A percentile compares a stretch with the other conserved stretches of the same genome.
phyloP scores from a whole-genome alignment of 1,140 invertebrate genomes.

The Drosophila lini region DNA sequence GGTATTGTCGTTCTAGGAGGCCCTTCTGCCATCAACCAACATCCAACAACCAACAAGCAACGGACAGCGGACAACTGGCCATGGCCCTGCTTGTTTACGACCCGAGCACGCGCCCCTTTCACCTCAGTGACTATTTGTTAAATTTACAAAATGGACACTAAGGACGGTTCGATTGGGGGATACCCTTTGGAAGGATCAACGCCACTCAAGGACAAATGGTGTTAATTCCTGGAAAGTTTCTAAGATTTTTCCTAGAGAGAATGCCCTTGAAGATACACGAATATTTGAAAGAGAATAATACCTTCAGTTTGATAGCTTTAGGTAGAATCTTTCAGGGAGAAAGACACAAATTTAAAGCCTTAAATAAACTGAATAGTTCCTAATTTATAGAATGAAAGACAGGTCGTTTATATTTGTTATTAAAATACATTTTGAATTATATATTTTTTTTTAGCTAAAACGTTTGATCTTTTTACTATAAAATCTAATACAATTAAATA shows the following conservation, averaged over 20 bases:
- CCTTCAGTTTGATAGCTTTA: neutral
- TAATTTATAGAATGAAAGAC: neutral
- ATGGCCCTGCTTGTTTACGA: conserved; percentile 70
- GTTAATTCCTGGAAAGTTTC: conserved; percentile 19
- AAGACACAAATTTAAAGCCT: neutral
- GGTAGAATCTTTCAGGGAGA: neutral
- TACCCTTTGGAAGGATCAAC: conserved; percentile 37
- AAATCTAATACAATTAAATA: neutral
- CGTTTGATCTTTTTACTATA: too few species aligned
- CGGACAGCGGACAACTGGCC: conserved; percentile 27
- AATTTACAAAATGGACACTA: conserved; percentile 73
- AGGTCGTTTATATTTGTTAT: too few species aligned
- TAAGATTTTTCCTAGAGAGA: neutral
- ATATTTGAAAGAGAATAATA: neutral
- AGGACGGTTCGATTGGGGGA: conserved; percentile 44
- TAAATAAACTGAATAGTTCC: neutral
- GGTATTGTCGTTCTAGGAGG: conserved; percentile 69
- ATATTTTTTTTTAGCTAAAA: too few species aligned
- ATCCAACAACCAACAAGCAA: conserved; percentile 2
- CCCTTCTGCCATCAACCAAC: conserved; percentile 18
- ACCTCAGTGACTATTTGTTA: conserved; percentile 77
- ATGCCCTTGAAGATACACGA: neutral
- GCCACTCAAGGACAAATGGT: neutral
- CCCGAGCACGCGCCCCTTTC: conserved; percentile 72
- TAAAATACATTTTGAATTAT: too few species aligned